These are phyloP conservation scores for Heliangelus exortis DNA, from an alignment of 2,797 vertebrate species.

Conservation along the genomic window DNA sequence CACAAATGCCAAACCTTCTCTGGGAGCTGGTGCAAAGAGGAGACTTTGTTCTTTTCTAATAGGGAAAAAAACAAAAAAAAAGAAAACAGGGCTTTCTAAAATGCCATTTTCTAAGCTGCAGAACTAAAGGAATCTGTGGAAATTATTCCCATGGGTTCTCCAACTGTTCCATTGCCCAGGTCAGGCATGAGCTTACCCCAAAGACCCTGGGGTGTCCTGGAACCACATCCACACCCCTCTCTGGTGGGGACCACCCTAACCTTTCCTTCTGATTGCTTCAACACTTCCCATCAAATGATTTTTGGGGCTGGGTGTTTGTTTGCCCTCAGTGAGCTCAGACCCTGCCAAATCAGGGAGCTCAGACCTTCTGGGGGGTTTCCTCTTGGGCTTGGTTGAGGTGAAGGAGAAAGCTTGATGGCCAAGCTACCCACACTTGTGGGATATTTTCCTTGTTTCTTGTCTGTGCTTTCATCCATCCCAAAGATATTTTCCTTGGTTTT, in stretches of 20 bases:
- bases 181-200: not conserved
- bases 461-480: not conserved
- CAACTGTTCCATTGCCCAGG: not conserved
- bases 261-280: not conserved
- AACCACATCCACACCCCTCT: not conserved
- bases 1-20: not conserved
- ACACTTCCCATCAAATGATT: not conserved
- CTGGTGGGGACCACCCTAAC: not conserved
- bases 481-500: not conserved
- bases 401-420: not conserved
- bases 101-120: not conserved
- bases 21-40: not conserved
- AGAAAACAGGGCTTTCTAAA: fast-evolving
- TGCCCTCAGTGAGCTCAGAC: not conserved
- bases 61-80: too few relatives aligned
- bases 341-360: fast-evolving
- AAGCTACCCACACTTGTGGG: not conserved
- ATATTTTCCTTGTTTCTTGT: not conserved
- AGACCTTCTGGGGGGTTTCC: not conserved
- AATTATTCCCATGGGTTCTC: not conserved
- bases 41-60: not conserved
- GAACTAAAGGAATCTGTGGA: not conserved
- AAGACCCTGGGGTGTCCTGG: not conserved
- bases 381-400: not conserved
- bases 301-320: not conserved